These are phyloP conservation scores for Podargus strigoides DNA, from an alignment of 2,797 vertebrate species.

Conservation along the genomic window DNA sequence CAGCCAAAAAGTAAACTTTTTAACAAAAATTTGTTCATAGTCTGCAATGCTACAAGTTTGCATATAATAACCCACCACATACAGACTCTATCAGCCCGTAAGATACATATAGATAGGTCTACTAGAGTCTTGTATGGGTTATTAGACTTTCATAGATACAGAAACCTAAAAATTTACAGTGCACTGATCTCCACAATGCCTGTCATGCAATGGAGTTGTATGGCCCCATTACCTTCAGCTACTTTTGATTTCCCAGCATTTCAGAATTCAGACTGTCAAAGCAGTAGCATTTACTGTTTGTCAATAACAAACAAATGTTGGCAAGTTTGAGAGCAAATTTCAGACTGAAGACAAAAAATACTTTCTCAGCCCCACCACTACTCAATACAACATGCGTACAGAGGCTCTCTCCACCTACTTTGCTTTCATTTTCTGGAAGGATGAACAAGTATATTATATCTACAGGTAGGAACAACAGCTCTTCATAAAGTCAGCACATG, in stretches of 20 bases:
- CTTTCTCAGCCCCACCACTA: background rate
- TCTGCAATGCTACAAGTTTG: background rate
- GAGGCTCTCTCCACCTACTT: background rate
- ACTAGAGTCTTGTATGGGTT: background rate
- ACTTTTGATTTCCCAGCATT: background rate
- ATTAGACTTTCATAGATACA: background rate
- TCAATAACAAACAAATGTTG: background rate
- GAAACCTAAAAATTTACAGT: background rate
- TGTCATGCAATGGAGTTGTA: rapidly evolving
- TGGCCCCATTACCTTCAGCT: background rate
- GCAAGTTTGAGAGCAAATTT: background rate
- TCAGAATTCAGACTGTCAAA: background rate
- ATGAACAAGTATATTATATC: background rate
- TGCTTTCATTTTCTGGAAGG: background rate
- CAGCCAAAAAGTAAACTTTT: background rate
- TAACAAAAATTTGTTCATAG: background rate
- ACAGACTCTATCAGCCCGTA: background rate
- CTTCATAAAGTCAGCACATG: background rate
- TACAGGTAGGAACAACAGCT: background rate
- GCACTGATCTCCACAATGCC: background rate
- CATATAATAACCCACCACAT: background rate
- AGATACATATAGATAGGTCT: background rate
- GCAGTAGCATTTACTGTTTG: background rate
- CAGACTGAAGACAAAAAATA: background rate
- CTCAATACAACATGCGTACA: background rate